phyloP scores from a whole-genome alignment of 2,113 vertebrate species.

The Candoia aspera region DNA sequence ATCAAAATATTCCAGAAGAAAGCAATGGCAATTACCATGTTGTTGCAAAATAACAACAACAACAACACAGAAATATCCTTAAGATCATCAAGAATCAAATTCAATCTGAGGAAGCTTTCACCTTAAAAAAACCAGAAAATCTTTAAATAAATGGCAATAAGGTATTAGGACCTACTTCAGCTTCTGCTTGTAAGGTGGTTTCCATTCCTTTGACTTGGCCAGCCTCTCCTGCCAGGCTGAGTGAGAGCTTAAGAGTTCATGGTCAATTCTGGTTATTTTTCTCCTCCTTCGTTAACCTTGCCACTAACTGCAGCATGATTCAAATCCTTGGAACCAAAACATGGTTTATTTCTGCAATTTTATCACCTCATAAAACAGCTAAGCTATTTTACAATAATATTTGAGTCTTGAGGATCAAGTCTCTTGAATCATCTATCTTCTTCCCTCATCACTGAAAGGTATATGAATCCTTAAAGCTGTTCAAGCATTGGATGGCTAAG shows the following conservation, averaged over 20 bases:
- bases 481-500: neutral
- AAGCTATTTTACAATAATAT: neutral
- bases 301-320: neutral
- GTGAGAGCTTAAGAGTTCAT: neutral
- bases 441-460: neutral
- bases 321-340: neutral
- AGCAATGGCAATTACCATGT: neutral
- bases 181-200: neutral
- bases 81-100: neutral
- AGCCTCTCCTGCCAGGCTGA: neutral
- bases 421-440: neutral
- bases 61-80: neutral
- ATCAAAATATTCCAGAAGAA: neutral
- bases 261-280: neutral
- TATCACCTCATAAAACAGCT: neutral
- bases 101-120: neutral
- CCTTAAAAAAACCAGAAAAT: neutral
- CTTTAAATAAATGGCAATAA: neutral
- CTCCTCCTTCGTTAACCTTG: neutral
- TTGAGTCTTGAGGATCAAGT: neutral
- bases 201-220: neutral
- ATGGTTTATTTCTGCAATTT: neutral
- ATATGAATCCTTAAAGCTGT: neutral
- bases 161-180: neutral
- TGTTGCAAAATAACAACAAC: neutral